phyloP scores from a whole-genome alignment of 2,888 invertebrate species.

The Halocaridina rubra region DNA sequence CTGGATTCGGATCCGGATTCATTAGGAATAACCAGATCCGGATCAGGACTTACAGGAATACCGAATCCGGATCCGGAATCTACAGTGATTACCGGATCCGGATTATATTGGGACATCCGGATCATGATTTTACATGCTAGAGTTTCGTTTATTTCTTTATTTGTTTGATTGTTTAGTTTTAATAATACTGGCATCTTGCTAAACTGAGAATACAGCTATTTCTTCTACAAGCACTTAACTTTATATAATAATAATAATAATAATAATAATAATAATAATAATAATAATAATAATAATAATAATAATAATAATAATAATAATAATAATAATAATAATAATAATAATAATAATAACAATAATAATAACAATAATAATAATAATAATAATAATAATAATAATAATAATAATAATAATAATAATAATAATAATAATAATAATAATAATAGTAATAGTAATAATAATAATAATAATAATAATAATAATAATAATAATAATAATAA shows the following conservation, averaged over 20 bases:
- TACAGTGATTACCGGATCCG: too few relatives aligned
- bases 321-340: not conserved
- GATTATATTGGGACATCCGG: too few relatives aligned
- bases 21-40: too few relatives aligned
- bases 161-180: too few relatives aligned
- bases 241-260: slow-evolving; percentile 1
- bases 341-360: not conserved
- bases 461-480: slow-evolving; percentile 1
- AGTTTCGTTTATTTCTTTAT: too few relatives aligned
- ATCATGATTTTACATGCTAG: too few relatives aligned
- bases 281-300: slow-evolving; percentile 5
- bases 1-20: too few relatives aligned
- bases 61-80: too few relatives aligned
- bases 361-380: slow-evolving; percentile 1
- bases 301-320: slow-evolving; percentile 8
- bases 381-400: slow-evolving; percentile 4
- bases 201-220: too few relatives aligned
- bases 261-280: slow-evolving; percentile 5
- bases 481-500: not conserved
- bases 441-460: slow-evolving; percentile 1
- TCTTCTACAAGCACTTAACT: not conserved
- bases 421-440: slow-evolving; percentile 1
- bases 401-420: not conserved
- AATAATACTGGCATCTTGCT: too few relatives aligned
- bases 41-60: too few relatives aligned